Evolutionary conservation across 2,113 vertebrate species (phyloP), one percentile per base, ranked within the genome.

Genomic region (Thalassoma bifasciatum): DNA sequence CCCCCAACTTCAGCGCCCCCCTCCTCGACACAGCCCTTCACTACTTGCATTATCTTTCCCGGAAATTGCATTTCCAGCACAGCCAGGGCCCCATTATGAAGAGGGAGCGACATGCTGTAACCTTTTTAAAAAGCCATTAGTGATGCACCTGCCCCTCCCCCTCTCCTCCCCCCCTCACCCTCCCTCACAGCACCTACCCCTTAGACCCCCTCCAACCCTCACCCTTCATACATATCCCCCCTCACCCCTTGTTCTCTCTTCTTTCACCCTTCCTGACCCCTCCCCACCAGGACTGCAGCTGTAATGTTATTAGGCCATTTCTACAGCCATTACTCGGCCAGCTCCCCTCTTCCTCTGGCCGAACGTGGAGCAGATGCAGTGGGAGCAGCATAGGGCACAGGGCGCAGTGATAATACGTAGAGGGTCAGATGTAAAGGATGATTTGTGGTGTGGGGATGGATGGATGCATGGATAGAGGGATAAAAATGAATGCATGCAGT

Each of bases 101-200:
- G 92, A 92, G 87, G 90, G 90, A 92, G 92, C 89, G 89, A 93
- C 93, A 92, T 92, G 92, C 92, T 93, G 93, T 93, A 94, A 94
- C 93, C 93, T 93, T 94, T 94, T 94, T 94, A 94, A 94, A 94
- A 94, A 94, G 89, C 92, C 93, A 94, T 94, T 94, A 93, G 91
- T 87, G 91, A 92, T 93, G 91, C 90, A 92, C 92, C 88, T 91
- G 87, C 91, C 90, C 90, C 82, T 42, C 87, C 82, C 78, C 83
- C 77, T 14, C 21, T 53, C 37, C 47, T 51, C 8, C 44, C 44
- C 44, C 44, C 44, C 4, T 23, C n/a, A n/a, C 57, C 60, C 58
- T 52, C 68, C 62, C 54, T 72, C 72, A 71, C 79, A 85, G 34
- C 78, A 64, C 34, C 59, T 67, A 42, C 74, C 82, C 57, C 36